Evolutionary conservation across 2,113 vertebrate species (phyloP).

Genomic region (Lucifuga dentata): DNA sequence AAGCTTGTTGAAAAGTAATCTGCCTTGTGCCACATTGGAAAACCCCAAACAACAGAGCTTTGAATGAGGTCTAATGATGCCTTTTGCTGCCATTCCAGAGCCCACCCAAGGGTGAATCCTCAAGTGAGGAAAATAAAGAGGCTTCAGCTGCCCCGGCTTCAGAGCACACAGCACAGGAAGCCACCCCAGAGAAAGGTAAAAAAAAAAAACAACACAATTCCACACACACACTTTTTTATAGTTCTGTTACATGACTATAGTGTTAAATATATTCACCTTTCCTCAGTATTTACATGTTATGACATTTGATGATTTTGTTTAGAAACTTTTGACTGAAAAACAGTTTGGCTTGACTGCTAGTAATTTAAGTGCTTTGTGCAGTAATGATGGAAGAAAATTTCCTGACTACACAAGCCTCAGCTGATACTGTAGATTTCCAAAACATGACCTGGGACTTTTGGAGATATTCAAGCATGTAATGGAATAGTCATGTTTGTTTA

Average conservation of each 20-base stretch:
- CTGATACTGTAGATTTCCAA: neutral
- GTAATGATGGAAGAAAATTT: too few relatives aligned
- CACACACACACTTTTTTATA: too few relatives aligned
- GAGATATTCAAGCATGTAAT: too few relatives aligned
- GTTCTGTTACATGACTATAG: too few relatives aligned
- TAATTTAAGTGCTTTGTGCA: too few relatives aligned
- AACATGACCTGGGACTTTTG: neutral
- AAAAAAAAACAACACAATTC: neutral
- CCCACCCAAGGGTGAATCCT: constrained; percentile 89
- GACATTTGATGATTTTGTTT: too few relatives aligned
- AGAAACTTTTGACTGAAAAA: too few relatives aligned
- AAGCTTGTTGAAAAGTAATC: neutral
- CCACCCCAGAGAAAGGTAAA: constrained; percentile 93
- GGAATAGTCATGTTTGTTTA: too few relatives aligned
- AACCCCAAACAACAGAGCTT: neutral
- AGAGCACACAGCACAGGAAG: constrained; percentile 91
- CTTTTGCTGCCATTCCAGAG: constrained; percentile 83
- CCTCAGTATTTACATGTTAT: too few relatives aligned
- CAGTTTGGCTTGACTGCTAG: too few relatives aligned
- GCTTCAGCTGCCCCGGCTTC: constrained; percentile 83
- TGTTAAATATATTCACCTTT: too few relatives aligned
- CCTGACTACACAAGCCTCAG: too few relatives aligned
- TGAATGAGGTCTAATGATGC: constrained; percentile 2
- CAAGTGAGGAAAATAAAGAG: constrained; percentile 88
- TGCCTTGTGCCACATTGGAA: neutral